A percentile compares a stretch with the other conserved stretches of the same genome.
phyloP scores from a whole-genome alignment of 1,140 invertebrate species.

The Andricus grossulariae region DNA sequence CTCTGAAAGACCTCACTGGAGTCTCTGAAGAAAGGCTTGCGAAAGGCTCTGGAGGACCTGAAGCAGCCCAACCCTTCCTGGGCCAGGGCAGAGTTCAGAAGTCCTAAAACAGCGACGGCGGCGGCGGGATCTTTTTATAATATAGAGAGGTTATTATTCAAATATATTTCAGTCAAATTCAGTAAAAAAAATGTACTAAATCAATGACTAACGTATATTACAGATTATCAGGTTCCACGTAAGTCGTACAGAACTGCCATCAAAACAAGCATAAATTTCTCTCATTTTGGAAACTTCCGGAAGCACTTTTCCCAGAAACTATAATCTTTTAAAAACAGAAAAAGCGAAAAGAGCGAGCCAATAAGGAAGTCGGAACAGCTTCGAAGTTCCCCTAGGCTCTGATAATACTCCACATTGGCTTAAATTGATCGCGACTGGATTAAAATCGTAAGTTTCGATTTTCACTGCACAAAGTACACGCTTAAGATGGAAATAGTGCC shows the following conservation, averaged over 20 bases:
- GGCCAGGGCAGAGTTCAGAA: no score
- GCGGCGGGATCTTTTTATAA: no score
- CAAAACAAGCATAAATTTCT: background rate
- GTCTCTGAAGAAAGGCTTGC: no score
- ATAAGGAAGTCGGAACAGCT: conserved; percentile 4
- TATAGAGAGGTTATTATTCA: no score
- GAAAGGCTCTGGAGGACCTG: no score
- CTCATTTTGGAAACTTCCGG: background rate
- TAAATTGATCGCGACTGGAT: background rate
- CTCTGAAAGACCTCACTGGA: no score
- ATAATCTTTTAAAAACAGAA: background rate
- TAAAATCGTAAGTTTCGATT: conserved; percentile 21
- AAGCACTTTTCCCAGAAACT: background rate
- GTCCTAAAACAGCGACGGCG: no score
- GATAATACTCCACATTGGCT: background rate
- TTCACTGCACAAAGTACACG: background rate
- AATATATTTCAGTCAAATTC: no score
- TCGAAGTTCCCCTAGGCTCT: background rate
- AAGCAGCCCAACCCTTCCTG: no score
- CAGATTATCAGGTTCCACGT: no score
- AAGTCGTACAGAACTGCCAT: background rate
- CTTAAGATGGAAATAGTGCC: background rate
- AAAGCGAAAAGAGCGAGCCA: background rate
- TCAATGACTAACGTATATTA: no score
- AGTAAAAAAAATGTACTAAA: no score